Percentiles rank a stretch among this genome's conserved stretches.
phyloP scores from a whole-genome alignment of 2,888 invertebrate genomes.

The Yponomeuta malinellus region DNA sequence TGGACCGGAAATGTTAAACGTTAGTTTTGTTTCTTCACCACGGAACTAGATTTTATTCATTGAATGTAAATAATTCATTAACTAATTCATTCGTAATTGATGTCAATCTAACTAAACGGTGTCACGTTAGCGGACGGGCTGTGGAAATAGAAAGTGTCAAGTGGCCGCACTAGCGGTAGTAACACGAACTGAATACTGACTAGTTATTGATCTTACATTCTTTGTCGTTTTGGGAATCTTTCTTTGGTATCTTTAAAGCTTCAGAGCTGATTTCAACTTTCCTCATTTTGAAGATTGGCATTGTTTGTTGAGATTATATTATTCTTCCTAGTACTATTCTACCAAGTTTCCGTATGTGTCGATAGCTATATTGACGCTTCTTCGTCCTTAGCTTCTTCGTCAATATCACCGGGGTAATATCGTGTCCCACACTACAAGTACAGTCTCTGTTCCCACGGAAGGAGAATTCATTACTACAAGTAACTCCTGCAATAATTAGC shows the following conservation, averaged over 20 bases:
- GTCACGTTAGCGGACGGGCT: background rate
- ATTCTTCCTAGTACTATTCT: background rate
- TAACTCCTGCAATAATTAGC: background rate
- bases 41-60: background rate
- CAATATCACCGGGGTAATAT: too few relatives aligned
- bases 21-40: background rate
- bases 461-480: background rate
- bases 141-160: constrained; percentile 68
- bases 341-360: background rate
- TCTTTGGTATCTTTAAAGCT: background rate
- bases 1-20: background rate
- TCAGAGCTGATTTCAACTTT: background rate
- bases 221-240: background rate
- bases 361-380: too few relatives aligned
- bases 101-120: background rate
- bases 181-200: constrained; percentile 42
- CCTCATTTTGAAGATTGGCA: background rate
- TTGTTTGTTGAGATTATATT: background rate
- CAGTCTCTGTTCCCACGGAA: too few relatives aligned
- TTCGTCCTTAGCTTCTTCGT: too few relatives aligned
- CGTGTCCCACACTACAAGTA: too few relatives aligned
- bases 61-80: background rate
- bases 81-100: background rate
- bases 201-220: background rate
- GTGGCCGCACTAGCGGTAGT: constrained; percentile 40